phyloP scores from a whole-genome alignment of 2,888 invertebrate genomes.

The Electrophaes corylata region DNA sequence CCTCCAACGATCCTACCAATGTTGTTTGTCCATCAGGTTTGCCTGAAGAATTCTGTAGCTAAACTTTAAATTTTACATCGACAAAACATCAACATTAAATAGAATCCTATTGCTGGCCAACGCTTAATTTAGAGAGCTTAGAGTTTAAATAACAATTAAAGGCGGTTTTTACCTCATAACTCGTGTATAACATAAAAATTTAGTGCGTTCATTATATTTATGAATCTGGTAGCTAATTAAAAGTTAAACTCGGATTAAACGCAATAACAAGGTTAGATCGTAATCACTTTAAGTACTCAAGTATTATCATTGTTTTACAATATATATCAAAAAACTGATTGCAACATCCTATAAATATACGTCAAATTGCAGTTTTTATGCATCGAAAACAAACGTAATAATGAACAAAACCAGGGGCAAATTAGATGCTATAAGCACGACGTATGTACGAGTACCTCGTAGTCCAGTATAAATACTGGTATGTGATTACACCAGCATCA shows the following conservation, averaged over 20 bases:
- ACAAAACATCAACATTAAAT: too few species aligned
- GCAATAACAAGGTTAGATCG: not conserved
- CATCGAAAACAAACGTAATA: conserved; percentile 62
- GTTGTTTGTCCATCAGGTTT: too few species aligned
- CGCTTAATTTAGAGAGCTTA: too few species aligned
- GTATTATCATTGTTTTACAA: conserved; percentile 19
- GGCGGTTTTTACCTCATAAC: too few species aligned
- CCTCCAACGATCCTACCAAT: too few species aligned
- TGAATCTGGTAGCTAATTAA: not conserved
- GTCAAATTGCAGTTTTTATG: conserved; percentile 51
- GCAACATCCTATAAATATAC: conserved; percentile 41
- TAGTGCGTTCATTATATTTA: not conserved
- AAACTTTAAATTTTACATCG: too few species aligned
- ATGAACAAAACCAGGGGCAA: conserved; percentile 63
- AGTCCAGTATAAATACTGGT: conserved; percentile 65
- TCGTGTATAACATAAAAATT: not conserved
- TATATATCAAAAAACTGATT: conserved; percentile 11
- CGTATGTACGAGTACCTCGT: conserved; percentile 30
- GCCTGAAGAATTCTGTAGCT: too few species aligned
- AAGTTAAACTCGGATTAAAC: not conserved
- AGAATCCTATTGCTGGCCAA: not conserved
- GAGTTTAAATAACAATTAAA: too few species aligned
- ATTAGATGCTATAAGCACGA: conserved; percentile 67
- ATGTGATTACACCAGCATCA: conserved; percentile 56
- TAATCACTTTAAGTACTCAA: conserved; percentile 6